Evolutionary conservation across 1,140 invertebrate species (phyloP).

Genomic region (Neodiprion pinetum): DNA sequence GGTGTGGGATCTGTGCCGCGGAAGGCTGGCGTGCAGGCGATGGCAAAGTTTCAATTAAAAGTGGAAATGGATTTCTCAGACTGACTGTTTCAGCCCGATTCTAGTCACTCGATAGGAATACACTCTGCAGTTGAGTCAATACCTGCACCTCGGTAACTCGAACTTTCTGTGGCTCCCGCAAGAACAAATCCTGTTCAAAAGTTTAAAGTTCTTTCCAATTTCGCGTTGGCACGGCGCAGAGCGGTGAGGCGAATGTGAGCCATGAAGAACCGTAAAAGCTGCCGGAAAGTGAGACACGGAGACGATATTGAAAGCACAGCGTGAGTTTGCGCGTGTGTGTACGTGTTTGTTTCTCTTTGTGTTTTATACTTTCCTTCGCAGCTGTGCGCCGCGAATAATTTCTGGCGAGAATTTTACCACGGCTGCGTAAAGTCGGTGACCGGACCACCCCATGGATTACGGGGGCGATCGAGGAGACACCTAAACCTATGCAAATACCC

Average conservation of each 20-base stretch:
- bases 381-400: no score
- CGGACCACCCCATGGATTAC: background rate
- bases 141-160: background rate
- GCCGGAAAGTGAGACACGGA: no score
- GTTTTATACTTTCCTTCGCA: no score
- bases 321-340: no score
- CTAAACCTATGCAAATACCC: background rate
- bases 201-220: conserved; percentile 2
- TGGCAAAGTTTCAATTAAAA: background rate
- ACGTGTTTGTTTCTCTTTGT: no score
- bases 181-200: background rate
- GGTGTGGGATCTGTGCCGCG: background rate
- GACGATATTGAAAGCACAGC: no score
- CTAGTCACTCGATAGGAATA: conserved; percentile 1
- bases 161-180: conserved; percentile 3
- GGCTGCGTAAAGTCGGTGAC: no score
- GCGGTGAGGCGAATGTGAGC: no score
- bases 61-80: background rate
- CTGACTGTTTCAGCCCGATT: background rate
- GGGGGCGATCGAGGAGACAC: background rate
- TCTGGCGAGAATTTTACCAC: no score
- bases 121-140: conserved; percentile 1
- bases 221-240: background rate
- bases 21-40: background rate
- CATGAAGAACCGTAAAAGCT: no score